phyloP scores from a whole-genome alignment of 2,888 invertebrate species.

The Lasioglossum calceatum region DNA sequence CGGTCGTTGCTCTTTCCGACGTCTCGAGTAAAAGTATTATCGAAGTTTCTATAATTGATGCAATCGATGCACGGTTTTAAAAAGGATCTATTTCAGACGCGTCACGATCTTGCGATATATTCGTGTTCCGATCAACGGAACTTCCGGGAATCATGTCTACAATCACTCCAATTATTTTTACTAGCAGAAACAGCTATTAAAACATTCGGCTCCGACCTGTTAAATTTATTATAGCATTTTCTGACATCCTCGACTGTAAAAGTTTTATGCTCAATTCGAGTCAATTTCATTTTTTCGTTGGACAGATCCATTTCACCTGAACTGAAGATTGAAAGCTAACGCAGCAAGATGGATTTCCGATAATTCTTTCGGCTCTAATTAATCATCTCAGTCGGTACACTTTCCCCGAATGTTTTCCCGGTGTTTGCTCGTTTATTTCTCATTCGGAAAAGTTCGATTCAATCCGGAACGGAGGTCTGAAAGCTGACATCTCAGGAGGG shows the following conservation, averaged over 20 bases:
- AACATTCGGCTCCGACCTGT: no score
- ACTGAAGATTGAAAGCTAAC: not conserved
- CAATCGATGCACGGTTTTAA: not conserved
- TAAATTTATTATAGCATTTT: no score
- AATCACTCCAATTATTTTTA: no score
- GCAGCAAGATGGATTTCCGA: not conserved
- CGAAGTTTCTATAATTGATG: not conserved
- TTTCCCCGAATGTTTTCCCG: not conserved
- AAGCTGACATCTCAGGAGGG: not conserved
- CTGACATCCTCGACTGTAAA: not conserved
- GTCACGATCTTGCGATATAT: not conserved
- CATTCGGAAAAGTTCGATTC: not conserved
- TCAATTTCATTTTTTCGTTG: not conserved
- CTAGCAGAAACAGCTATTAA: no score
- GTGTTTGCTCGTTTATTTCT: not conserved
- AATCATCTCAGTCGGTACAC: not conserved
- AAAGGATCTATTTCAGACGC: not conserved
- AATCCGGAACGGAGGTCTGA: not conserved
- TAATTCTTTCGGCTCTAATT: not conserved
- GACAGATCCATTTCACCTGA: not conserved
- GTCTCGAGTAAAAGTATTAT: not conserved
- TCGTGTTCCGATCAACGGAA: not conserved
- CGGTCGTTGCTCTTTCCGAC: not conserved
- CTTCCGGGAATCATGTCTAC: no score
- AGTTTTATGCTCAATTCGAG: not conserved